A percentile compares a stretch with the other conserved stretches of the same genome.
phyloP scores from a whole-genome alignment of 2,888 invertebrate species.

The Amorpha juglandis region DNA sequence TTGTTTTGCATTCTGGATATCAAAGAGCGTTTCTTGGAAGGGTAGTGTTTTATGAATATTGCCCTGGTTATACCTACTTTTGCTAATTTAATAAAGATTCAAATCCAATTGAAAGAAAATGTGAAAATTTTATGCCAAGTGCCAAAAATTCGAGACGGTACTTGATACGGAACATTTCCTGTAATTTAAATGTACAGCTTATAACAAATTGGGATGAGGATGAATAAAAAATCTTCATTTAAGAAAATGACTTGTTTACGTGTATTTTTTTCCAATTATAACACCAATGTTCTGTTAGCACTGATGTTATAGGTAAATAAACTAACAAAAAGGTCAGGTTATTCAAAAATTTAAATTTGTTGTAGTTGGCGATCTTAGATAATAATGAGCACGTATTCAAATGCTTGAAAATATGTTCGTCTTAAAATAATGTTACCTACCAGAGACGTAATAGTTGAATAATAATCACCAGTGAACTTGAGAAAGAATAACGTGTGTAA shows the following conservation, averaged over 20 bases:
- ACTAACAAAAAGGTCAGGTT: no score
- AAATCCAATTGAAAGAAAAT: not conserved
- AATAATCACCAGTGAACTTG: no score
- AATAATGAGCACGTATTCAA: no score
- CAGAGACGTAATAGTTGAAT: no score
- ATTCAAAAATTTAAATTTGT: no score
- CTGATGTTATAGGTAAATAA: no score
- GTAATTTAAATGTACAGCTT: constrained; percentile 12
- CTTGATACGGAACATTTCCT: not conserved
- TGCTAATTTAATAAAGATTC: constrained; percentile 7
- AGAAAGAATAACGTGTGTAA: not conserved
- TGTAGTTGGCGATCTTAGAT: no score
- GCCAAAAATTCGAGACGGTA: not conserved
- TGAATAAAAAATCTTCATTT: constrained; percentile 10
- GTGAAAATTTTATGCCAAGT: not conserved
- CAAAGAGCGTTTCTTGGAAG: constrained; percentile 44
- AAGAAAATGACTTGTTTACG: not conserved
- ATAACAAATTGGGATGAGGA: constrained; percentile 7
- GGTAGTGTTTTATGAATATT: constrained; percentile 37
- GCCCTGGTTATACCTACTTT: constrained; percentile 29
- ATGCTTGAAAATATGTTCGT: no score
- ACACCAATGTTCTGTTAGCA: no score
- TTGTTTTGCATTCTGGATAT: constrained; percentile 42
- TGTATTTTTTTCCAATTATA: no score
- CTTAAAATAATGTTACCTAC: no score